Conservation (phyloP, 2,113 vertebrate species). For the Chitala chitala region DNA sequence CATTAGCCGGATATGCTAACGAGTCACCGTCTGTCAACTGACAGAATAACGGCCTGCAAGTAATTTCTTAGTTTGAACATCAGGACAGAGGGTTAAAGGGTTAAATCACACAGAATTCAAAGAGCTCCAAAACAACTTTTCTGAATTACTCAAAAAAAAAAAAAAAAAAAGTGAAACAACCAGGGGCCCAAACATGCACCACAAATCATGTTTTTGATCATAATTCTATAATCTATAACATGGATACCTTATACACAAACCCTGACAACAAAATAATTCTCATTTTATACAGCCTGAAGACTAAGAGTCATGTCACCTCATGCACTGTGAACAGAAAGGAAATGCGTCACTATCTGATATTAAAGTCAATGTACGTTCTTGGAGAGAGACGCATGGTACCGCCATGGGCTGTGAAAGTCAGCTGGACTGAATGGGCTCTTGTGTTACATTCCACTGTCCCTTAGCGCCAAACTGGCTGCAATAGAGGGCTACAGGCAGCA, state of each 20-base stretch:
- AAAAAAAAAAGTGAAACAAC: too few species aligned
- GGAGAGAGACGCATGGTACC: background rate
- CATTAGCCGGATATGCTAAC: background rate
- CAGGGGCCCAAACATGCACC: too few species aligned
- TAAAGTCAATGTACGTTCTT: background rate
- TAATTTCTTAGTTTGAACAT: slow-evolving; percentile 2
- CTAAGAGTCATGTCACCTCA: background rate
- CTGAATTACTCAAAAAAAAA: too few species aligned
- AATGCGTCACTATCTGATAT: too few species aligned
- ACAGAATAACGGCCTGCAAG: background rate
- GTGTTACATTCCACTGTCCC: background rate
- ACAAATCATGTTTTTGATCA: too few species aligned
- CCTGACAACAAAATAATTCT: background rate
- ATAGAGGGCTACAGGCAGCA: background rate
- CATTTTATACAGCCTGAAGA: background rate
- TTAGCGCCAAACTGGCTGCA: background rate
- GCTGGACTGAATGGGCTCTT: background rate
- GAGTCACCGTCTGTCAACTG: background rate
- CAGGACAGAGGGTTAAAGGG: too few species aligned
- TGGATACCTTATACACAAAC: too few species aligned
- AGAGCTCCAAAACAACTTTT: too few species aligned
- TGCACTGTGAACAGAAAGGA: background rate
- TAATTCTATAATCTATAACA: too few species aligned
- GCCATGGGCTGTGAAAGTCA: background rate
- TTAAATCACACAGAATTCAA: too few species aligned